Conservation (phyloP, 2,113 vertebrate genomes). For the Nibea coibor region DNA sequence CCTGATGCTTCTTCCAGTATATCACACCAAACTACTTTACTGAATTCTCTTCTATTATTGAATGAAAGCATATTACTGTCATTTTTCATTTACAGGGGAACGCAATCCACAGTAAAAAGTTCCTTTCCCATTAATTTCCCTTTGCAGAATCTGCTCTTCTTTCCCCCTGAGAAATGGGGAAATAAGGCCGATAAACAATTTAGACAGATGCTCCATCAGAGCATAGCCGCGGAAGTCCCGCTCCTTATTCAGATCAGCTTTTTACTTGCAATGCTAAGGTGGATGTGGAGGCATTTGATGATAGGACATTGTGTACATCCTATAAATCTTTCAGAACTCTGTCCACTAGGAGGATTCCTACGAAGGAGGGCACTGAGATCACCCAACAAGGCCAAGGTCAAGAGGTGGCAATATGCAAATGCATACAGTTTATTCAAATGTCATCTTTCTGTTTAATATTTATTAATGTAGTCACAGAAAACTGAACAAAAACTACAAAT, state of each 20-base stretch:
- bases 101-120: conserved; percentile 49
- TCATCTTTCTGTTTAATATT: too few relatives aligned
- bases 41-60: conserved; percentile 64
- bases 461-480: too few relatives aligned
- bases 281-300: conserved; percentile 39
- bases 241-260: conserved; percentile 59
- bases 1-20: conserved; percentile 35
- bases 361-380: not conserved
- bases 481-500: too few relatives aligned
- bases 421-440: too few relatives aligned
- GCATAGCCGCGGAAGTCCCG: conserved; percentile 26
- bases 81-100: conserved; percentile 61
- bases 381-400: not conserved
- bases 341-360: conserved; percentile 33
- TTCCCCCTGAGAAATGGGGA: conserved; percentile 40
- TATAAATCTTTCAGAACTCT: conserved; percentile 21
- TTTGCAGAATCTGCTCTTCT: conserved; percentile 50
- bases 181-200: conserved; percentile 68
- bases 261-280: conserved; percentile 36
- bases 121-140: conserved; percentile 60
- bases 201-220: conserved; percentile 64
- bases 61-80: conserved; percentile 66
- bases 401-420: not conserved
- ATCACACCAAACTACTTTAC: conserved; percentile 57
- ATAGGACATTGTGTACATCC: not conserved